These are phyloP conservation scores for Agrilus mali DNA, from an alignment of 2,888 invertebrate species.

Conservation along the genomic window DNA sequence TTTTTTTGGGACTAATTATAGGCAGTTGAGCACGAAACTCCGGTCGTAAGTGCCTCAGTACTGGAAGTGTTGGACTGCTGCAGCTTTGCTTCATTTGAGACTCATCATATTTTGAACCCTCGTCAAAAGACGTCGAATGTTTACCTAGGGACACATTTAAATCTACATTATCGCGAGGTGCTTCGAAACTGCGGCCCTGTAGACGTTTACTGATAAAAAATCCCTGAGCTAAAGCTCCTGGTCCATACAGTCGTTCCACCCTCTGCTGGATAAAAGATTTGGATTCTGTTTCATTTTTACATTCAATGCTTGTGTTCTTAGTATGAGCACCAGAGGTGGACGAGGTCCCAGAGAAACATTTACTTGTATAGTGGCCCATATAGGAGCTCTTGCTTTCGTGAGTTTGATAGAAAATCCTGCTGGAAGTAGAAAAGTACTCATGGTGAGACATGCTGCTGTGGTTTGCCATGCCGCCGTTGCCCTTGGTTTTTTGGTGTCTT, in stretches of 20 bases:
- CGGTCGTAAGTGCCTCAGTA: conserved; percentile 68
- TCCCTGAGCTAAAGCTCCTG: conserved; percentile 74
- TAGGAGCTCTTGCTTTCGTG: conserved; percentile 6
- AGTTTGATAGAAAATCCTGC: neutral
- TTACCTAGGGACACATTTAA: conserved; percentile 10
- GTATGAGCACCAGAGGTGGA: conserved; percentile 15
- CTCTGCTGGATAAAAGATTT: conserved; percentile 79
- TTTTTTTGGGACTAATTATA: conserved; percentile 48
- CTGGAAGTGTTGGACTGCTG: conserved; percentile 49
- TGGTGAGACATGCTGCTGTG: neutral
- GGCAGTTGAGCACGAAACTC: conserved; percentile 79
- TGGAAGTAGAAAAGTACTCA: neutral
- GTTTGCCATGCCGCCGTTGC: conserved; percentile 4
- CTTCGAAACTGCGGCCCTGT: conserved; percentile 10
- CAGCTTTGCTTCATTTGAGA: conserved; percentile 28
- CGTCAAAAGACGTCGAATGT: conserved; percentile 23
- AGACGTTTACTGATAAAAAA: conserved; percentile 57
- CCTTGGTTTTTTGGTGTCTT: conserved; percentile 9
- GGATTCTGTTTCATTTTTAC: conserved; percentile 32
- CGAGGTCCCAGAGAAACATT: too few species aligned
- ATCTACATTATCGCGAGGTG: conserved; percentile 7
- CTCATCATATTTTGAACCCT: conserved; percentile 20
- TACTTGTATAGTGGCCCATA: conserved; percentile 19
- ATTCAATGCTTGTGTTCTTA: conserved; percentile 10
- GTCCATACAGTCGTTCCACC: conserved; percentile 79